A percentile compares a stretch with the other conserved stretches of the same genome.
Evolutionary conservation across 1,140 invertebrate genomes (phyloP).

Genomic region (Drosophila murphyi): DNA sequence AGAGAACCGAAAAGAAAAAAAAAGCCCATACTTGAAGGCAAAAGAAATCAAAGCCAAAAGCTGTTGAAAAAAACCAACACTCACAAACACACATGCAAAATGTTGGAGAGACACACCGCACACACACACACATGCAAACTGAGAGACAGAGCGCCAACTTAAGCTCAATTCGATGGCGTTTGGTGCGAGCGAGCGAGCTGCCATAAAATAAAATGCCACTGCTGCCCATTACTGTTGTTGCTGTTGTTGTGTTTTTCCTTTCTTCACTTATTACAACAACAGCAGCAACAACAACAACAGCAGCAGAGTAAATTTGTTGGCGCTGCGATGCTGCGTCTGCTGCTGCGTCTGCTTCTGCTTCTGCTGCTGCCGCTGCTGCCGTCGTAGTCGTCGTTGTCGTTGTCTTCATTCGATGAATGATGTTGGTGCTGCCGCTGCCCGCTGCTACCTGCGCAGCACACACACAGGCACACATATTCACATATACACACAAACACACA

Average conservation of each 20-base stretch:
- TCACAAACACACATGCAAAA: slow-evolving; percentile 40
- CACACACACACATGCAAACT: slow-evolving; percentile 27
- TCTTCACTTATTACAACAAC: slow-evolving; percentile 69
- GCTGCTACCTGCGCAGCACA: slow-evolving; percentile 60
- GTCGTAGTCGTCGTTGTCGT: slow-evolving; percentile 41
- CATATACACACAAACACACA: slow-evolving; percentile 28
- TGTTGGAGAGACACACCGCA: slow-evolving; percentile 30
- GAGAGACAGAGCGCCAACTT: slow-evolving; percentile 58
- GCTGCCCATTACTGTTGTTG: slow-evolving; percentile 29
- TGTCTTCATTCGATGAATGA: slow-evolving; percentile 70
- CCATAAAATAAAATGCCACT: slow-evolving; percentile 62
- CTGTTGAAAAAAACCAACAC: slow-evolving; percentile 54
- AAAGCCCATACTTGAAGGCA: slow-evolving; percentile 63
- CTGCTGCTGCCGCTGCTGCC: slow-evolving; percentile 15
- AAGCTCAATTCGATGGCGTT: slow-evolving; percentile 78
- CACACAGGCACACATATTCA: slow-evolving; percentile 15
- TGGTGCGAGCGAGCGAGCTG: slow-evolving; percentile 69
- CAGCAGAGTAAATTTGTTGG: slow-evolving; percentile 38
- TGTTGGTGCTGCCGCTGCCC: slow-evolving; percentile 56
- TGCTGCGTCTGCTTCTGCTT: slow-evolving; percentile 21
- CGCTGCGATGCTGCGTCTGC: slow-evolving; percentile 52
- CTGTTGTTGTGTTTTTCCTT: slow-evolving; percentile 40
- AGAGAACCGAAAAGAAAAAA: slow-evolving; percentile 46
- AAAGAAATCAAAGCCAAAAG: slow-evolving; percentile 81
- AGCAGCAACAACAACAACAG: slow-evolving; percentile 16